Evolutionary conservation across 2,888 invertebrate species (phyloP).

Genomic region (Tetragnatha montana): DNA sequence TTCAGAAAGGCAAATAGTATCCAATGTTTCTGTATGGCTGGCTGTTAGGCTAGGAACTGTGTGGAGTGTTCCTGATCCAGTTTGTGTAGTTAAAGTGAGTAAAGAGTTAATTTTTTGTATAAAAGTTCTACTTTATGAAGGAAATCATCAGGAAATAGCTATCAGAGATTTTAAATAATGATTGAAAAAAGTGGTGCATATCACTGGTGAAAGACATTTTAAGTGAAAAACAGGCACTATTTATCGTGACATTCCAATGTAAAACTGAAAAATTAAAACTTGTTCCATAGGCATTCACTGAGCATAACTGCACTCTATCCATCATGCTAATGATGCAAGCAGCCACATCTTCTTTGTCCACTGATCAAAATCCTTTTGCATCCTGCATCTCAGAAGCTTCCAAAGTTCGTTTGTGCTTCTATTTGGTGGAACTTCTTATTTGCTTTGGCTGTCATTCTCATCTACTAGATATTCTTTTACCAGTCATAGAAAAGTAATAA

Average conservation of each 20-base stretch:
- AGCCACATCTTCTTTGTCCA: neutral
- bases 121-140: too few species aligned
- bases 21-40: slow-evolving; percentile 62
- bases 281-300: slow-evolving; percentile 36
- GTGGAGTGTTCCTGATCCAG: slow-evolving; percentile 42
- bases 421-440: slow-evolving; percentile 28
- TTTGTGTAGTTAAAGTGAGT: slow-evolving; percentile 40
- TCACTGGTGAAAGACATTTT: too few species aligned
- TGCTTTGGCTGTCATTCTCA: slow-evolving; percentile 26
- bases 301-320: slow-evolving; percentile 63
- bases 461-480: slow-evolving; percentile 43
- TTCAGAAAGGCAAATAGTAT: slow-evolving; percentile 40
- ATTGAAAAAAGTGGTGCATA: too few species aligned
- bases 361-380: neutral
- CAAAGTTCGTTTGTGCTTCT: slow-evolving; percentile 44
- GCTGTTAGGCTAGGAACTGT: slow-evolving; percentile 45
- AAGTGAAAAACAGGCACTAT: too few species aligned
- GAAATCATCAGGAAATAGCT: too few species aligned
- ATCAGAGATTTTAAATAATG: too few species aligned
- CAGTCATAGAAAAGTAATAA: slow-evolving; percentile 62
- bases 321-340: slow-evolving; percentile 58
- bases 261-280: neutral
- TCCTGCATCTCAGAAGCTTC: neutral
- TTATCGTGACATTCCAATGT: too few species aligned
- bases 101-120: too few species aligned